Conservation (phyloP, 2,888 invertebrate species). For the Pterobdella sp. region DNA sequence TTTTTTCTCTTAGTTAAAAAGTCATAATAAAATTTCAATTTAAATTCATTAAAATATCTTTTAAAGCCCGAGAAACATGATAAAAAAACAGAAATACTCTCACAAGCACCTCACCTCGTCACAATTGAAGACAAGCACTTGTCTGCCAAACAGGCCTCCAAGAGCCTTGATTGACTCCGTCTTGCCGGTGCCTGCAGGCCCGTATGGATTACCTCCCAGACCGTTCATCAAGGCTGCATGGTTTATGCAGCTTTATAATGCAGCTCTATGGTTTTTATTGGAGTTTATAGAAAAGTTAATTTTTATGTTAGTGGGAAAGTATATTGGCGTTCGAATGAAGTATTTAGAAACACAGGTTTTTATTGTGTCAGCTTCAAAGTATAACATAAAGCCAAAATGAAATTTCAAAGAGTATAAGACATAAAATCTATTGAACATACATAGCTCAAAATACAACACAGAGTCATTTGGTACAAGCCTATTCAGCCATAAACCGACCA, state of each 20-base stretch:
- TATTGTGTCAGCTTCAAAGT: too few relatives aligned
- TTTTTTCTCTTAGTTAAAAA: too few relatives aligned
- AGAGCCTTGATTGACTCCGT: slow-evolving; percentile 96
- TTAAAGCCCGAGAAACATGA: background rate
- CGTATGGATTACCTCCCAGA: slow-evolving; percentile 94
- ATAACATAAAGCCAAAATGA: background rate
- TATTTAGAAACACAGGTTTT: too few relatives aligned
- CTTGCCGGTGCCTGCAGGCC: slow-evolving; percentile 97
- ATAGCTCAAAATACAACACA: background rate
- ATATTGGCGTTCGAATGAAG: too few relatives aligned
- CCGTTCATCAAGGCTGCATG: slow-evolving; percentile 76
- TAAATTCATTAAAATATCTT: background rate
- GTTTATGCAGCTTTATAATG: slow-evolving; percentile 3
- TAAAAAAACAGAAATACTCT: background rate
- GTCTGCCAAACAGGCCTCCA: slow-evolving; percentile 68
- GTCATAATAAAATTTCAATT: background rate
- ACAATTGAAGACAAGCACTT: slow-evolving; percentile 61
- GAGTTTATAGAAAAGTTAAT: background rate
- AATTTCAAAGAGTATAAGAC: background rate
- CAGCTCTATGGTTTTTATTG: background rate
- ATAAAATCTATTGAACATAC: background rate
- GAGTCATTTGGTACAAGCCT: too few relatives aligned
- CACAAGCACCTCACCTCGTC: slow-evolving; percentile 63
- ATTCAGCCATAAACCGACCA: slow-evolving; percentile 44
- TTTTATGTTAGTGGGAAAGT: background rate